phyloP scores from a whole-genome alignment of 2,888 invertebrate genomes.

The Coelogynopora nodosa region DNA sequence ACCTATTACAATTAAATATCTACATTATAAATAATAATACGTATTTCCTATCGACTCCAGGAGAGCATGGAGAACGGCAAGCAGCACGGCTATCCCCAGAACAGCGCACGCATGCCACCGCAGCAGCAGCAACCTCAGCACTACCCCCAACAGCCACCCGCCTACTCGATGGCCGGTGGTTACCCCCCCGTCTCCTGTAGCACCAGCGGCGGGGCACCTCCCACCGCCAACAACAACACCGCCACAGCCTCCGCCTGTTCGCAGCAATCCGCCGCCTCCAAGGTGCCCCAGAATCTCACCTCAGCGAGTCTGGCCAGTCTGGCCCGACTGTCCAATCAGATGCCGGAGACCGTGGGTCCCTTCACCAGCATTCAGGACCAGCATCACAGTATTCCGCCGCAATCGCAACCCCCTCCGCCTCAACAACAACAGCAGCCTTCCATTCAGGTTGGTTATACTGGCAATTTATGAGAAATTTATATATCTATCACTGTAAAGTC shows the following conservation, averaged over 20 bases:
- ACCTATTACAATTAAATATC: too few species aligned
- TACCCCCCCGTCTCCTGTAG: background rate
- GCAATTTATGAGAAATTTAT: too few species aligned
- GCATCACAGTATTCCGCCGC: background rate
- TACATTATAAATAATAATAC: too few species aligned
- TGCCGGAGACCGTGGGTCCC: constrained; percentile 36
- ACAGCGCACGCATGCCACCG: background rate
- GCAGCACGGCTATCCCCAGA: background rate
- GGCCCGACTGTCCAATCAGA: constrained; percentile 44
- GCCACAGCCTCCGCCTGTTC: background rate
- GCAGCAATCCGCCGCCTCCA: background rate
- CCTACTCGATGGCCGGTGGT: constrained; percentile 9
- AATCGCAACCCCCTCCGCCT: constrained; percentile 13
- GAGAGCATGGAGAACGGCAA: background rate
- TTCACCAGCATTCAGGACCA: constrained; percentile 38
- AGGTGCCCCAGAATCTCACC: constrained; percentile 43
- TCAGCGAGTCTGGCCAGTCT: constrained; percentile 45
- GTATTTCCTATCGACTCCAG: background rate
- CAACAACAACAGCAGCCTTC: constrained; percentile 25
- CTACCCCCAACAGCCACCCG: constrained; percentile 8
- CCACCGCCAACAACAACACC: background rate
- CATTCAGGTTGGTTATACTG: background rate
- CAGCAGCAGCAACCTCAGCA: background rate
- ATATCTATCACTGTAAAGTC: too few species aligned
- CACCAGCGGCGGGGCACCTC: background rate